Evolutionary conservation across 2,113 vertebrate species (phyloP).

Genomic region (Pontoporia blainvillei): DNA sequence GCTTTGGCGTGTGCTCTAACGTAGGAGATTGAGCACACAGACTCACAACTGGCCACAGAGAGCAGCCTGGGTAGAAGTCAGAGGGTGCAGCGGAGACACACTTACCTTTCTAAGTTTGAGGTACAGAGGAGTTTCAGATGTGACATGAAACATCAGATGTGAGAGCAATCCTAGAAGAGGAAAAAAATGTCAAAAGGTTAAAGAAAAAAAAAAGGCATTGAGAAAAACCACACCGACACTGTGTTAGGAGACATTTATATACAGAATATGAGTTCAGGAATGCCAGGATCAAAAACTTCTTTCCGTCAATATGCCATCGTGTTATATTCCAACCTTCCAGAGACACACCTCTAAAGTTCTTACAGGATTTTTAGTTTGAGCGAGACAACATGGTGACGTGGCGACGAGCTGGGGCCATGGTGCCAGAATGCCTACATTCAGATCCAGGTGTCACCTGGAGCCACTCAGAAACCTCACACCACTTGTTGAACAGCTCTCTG

Average conservation of each 20-base stretch:
- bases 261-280: background rate
- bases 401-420: no score
- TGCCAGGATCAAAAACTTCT: background rate
- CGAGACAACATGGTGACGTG: accelerated
- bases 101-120: slow-evolving; percentile 40
- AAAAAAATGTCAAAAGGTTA: background rate
- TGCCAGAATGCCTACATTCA: background rate
- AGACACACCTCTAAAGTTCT: background rate
- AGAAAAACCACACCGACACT: background rate
- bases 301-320: background rate
- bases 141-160: background rate
- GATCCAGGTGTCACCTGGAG: background rate
- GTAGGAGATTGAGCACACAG: background rate
- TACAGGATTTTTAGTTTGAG: background rate
- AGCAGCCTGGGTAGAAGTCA: background rate
- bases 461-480: background rate
- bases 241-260: background rate
- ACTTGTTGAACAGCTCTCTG: background rate
- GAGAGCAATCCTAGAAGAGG: slow-evolving; percentile 14
- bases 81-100: background rate
- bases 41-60: background rate
- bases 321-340: background rate
- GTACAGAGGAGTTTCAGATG: background rate
- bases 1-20: background rate
- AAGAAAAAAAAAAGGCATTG: background rate